Evolutionary conservation across 2,888 invertebrate species (phyloP), one percentile per base, ranked within the genome.

Genomic region (Pterobdella sp.): DNA sequence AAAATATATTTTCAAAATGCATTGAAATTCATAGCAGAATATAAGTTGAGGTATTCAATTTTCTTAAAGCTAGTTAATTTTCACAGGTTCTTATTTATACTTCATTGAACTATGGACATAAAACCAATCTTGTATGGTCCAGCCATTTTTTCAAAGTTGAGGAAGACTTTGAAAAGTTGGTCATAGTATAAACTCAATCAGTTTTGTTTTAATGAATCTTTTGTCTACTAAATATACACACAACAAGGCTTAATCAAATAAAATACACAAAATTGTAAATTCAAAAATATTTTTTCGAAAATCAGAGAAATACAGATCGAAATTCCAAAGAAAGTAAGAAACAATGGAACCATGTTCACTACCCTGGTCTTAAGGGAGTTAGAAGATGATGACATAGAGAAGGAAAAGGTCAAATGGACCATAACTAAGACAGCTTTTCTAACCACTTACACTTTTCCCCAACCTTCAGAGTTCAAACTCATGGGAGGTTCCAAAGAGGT

Each of bases 281-380:
- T 35, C 36, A 35, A 66, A 22, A 29, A 22, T 64, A 52, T 18
- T 35, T 26, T 26, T 65, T 69, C 29, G 60, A 56, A 36, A 77
- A 77, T n/a, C 78, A 92, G 92, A 79, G 86, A 87, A 68, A 80
- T 92, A 35, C 86, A 85, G 72, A 82, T 94, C 72, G 86, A 88
- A 76, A 85, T 94, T 76, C 91, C 93, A 1, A 83, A 85, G 32
- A 88, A 88, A 82, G 91, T 91, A 0, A 86, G 90, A 22, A 88
- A 89, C 74, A 95, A 95, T 86, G 95, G 94, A 0, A 90, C 91
- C 4, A 82, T 95, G 66, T 90, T 87, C 81, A 87, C 93, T 80
- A 91, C 93, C 83, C 88, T 90, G 1, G 87, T 90, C 68, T 80
- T 91, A 49, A 87, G 89, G 29, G 32, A 63, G 31, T 22, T 10